Conservation (phyloP, 2,797 vertebrate genomes). For the Antennarius maculatus region DNA sequence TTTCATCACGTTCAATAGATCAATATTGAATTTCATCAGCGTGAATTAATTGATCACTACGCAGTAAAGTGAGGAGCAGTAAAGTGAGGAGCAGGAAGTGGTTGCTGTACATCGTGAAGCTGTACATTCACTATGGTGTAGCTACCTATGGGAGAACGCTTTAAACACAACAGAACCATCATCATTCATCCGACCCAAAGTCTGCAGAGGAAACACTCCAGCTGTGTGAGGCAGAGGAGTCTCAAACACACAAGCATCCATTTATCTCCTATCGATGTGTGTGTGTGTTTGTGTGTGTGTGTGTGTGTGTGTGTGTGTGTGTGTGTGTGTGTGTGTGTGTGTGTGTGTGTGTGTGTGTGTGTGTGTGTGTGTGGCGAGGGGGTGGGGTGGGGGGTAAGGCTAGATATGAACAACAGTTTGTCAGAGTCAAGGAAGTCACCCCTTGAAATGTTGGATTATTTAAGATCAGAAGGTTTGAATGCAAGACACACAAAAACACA, state of each 20-base stretch:
- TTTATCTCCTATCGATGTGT: neutral
- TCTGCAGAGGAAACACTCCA: conserved; percentile 11
- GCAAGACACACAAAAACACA: conserved; percentile 30
- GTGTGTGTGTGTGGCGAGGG: no score
- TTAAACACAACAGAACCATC: conserved; percentile 32
- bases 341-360: neutral
- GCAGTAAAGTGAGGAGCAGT: conserved; percentile 12
- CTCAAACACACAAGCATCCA: neutral
- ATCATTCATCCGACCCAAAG: conserved; percentile 27
- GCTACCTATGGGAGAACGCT: conserved; percentile 35
- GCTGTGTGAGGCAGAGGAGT: conserved; percentile 4
- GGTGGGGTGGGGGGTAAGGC: conserved; percentile 22
- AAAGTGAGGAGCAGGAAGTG: conserved; percentile 56
- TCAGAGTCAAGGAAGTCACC: conserved; percentile 54
- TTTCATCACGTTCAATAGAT: conserved; percentile 24
- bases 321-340: neutral
- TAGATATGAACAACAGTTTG: conserved; percentile 64
- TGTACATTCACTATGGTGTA: conserved; percentile 45
- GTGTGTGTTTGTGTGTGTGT: neutral
- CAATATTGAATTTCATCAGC: conserved; percentile 56
- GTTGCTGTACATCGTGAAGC: conserved; percentile 26
- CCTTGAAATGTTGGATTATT: conserved; percentile 70
- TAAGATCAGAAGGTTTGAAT: conserved; percentile 69
- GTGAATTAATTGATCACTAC: conserved; percentile 50
- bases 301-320: neutral